Evolutionary conservation across 2,888 invertebrate genomes (phyloP), one percentile per base, ranked within the genome.

Genomic region (Dryomyza anilis): DNA sequence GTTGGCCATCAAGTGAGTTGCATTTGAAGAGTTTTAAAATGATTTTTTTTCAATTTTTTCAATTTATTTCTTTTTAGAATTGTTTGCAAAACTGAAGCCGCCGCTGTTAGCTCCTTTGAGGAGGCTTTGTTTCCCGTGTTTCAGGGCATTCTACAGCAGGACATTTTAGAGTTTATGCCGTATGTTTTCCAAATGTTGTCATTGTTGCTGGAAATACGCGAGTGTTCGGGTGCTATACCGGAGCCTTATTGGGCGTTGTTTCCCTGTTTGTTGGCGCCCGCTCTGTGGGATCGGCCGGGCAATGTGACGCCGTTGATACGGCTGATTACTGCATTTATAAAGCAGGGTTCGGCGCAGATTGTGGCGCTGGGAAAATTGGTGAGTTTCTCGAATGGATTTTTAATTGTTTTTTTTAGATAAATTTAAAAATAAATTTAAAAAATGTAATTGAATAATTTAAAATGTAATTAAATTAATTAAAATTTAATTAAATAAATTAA

Each of bases 151-250:
- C 85, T 99, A 19, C 93, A 95, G 73, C 93, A 96, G 78, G 98
- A 99, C 81, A 91, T 86, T 82, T 27, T 87, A 89, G 98, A 98
- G 83, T 98, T 99, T 85, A 93, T 98, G 84, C 98, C 98, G 0
- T 99, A 99, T 84, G 95, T 97, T 53, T 98, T 99, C 83, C 99
- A 99, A 93, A 91, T 99, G 84, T 85, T 98, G 45, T 95, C 97
- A 0, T 85, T 98, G 21, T 85, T 98, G 64, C 86, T 98, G 84
- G 97, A 97, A 83, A 84, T 92, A 66, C 89, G 91, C 57, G 79
- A 74, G 58, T 76, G 73, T 19, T 81, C 82, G 1, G 83, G 81
- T 6, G 82, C 86, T 27, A 86, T 91, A 67, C 93, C 95, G 16
- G 92, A 91, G 64, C 89, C 92, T 0, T 99, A 98, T 85, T 91